Evolutionary conservation across 2,113 vertebrate genomes (phyloP), one percentile per base, ranked within the genome.

Genomic region (Rhinopithecus roxellana): DNA sequence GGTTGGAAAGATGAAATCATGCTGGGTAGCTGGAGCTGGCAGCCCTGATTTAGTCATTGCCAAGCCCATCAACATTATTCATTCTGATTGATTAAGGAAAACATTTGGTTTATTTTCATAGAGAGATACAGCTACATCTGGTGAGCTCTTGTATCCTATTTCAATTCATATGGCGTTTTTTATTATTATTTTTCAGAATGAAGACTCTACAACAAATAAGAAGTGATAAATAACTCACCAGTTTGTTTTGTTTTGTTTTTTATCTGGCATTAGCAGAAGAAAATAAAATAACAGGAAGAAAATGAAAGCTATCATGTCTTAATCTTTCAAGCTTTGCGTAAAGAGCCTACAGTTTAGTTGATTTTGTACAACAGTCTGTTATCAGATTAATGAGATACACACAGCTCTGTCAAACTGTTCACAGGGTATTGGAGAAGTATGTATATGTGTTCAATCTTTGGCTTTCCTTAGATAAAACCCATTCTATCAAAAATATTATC

Each of bases 1-100:
- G 64, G 27, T 87, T 97, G 97, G 89, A 92, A 95, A 90, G 78
- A 96, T 93, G 86, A 98, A 98, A 97, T 94, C 94, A 94, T 6
- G 25, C 27, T 7, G 7, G 95, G 45, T 23, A 92, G 59, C 78
- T 13, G 48, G 40, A 78, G 82, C 80, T 72, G 84, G 96, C 93
- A 97, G 95, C 25, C 52, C 89, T 92, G 95, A 97, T 98, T 97
- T 84, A 97, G 93, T 96, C 94, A 40, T 81, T 92, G 59, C 80
- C 90, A 98, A 97, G 86, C 79, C 35, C n/a, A 95, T 97, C 77
- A 80, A 96, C 95, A 95, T 98, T 97, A 97, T 97, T 98, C 96
- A 97, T 89, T 97, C 70, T 98, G 97, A 98, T 78, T 98, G 97
- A 98, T 98, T 97, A 98, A 97, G 69, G 70, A 93, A 98, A 98